Evolutionary conservation across 1,140 invertebrate genomes (phyloP), one percentile per base, ranked within the genome.

Genomic region (Popillia japonica): DNA sequence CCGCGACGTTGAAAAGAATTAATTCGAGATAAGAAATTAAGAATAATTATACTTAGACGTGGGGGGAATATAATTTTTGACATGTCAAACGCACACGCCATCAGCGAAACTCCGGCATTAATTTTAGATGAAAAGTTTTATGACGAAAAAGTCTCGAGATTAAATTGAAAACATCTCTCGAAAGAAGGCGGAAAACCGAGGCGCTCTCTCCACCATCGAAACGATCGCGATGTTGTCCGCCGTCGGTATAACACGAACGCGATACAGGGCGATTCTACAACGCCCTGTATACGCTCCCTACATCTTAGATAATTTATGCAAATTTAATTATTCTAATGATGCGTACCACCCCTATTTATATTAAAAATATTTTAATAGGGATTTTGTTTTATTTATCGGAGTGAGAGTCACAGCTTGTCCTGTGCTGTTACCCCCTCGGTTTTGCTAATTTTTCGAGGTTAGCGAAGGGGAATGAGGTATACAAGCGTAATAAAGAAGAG

Each of bases 281-380:
- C 27, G 4, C 27, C 27, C 27, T 34, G 27, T 34, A 34, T 34
- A 17, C 48, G 6, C 48, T n/a, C n/a, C 48, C 3, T 14, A 55
- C 17, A 68, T 68, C n/a, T n/a, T n/a, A n/a, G n/a, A 68, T 68
- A 68, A 68, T 68, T 68, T 68, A 68, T 68, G 61, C 20, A 68
- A 68, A 68, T 68, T 68, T 68, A 68, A 68, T 68, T 68, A 68
- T 68, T 68, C 61, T 68, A 68, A 68, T 68, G 61, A 68, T 23
- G 17, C 61, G 22, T 68, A 34, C 61, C 20, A 34, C 61, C 61
- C 61, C 61, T 68, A 68, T 68, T 68, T 68, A 68, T 68, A 68
- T 68, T 68, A 68, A 68, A 68, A 68, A 68, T 68, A 68, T 68
- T 68, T 68, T 68, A 68, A 68, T 68, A 68, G 22, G 61, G 22